Evolutionary conservation across 64 coral and sea anemone genomes (phyloP), one percentile per base, ranked within the genome.

Genomic region (Stichodactyla mertensii): DNA sequence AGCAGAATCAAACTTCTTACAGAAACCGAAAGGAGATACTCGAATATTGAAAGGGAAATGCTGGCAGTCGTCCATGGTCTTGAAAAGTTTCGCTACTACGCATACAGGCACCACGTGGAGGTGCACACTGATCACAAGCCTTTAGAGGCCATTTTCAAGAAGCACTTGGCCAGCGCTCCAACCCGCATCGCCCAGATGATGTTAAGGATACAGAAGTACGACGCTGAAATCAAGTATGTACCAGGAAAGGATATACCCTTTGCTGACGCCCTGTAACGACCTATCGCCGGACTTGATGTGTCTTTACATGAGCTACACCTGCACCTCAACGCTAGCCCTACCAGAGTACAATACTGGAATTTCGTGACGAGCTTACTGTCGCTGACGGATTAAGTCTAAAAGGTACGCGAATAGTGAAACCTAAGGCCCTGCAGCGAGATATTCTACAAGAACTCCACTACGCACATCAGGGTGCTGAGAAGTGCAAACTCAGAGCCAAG

Each of bases 131-230:
- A 86, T 6, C 82, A 89, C 71, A 89, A 94, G 18, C 74, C 54
- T 52, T 18, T 92, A 6, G 86, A 86, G 77, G 87, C 87, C 61
- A 93, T 86, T 74, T 89, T 89, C 84, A 93, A 86, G 57, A 93
- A 93, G 89, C 83, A 83, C 53, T 64, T 87, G 55, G 61, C 88
- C 6, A 55, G 69, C 45, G 66, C 78, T 60, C 88, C 88, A 79
- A 81, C 62, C 24, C 88, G 54, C 31, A 87, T 90, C 20, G 64
- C 92, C 36, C 77, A 88, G 61, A 94, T 94, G 92, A 87, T 90
- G 86, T 58, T 92, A 16, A 55, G 82, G 16, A 79, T 85, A 77
- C 83, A 85, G 31, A 85, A 83, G 54, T 87, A 92, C 23, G 61
- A 67, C 51, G 86, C 56, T 11, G 61, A 92, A 67, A 71, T 92